phyloP scores from a whole-genome alignment of 2,113 vertebrate species.

The Lucifuga dentata region DNA sequence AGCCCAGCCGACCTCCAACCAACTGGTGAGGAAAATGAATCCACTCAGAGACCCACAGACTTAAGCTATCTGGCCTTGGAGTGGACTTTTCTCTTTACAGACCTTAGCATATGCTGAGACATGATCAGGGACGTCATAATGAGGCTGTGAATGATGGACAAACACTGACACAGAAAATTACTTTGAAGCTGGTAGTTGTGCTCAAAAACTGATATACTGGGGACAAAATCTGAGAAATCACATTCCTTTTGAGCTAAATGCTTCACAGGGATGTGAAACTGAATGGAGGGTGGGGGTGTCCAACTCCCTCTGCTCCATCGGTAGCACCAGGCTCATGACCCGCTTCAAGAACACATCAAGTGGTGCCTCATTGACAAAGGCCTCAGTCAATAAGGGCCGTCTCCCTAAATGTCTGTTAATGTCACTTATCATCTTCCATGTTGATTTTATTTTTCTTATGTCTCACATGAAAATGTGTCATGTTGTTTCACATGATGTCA shows the following conservation, averaged over 20 bases:
- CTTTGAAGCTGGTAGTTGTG: not conserved
- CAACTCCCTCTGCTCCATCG: conserved; percentile 6
- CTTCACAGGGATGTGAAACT: conserved; percentile 23
- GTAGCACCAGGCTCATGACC: conserved; percentile 33
- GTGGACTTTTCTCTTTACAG: conserved; percentile 17
- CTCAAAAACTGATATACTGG: conserved; percentile 1
- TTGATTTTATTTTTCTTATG: conserved; percentile 29
- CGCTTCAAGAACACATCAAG: conserved; percentile 44
- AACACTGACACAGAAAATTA: conserved; percentile 26
- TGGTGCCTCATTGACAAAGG: conserved; percentile 44
- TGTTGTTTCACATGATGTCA: conserved; percentile 27
- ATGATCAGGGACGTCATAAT: conserved; percentile 18
- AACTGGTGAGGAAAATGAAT: conserved; percentile 81
- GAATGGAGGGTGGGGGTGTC: no score
- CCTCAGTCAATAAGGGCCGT: conserved; percentile 30
- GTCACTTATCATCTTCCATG: conserved; percentile 13
- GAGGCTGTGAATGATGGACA: conserved; percentile 19
- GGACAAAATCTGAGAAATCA: not conserved
- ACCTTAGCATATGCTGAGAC: conserved; percentile 4
- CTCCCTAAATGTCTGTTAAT: not conserved
- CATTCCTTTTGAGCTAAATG: conserved; percentile 12
- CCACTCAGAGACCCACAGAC: conserved; percentile 29
- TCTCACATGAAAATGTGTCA: conserved; percentile 25
- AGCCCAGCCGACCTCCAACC: conserved; percentile 83
- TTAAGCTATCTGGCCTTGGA: conserved; percentile 20